Percentiles rank a stretch among this genome's conserved stretches.
These are phyloP conservation scores for Prinia subflava DNA, from an alignment of 2,113 vertebrate species.

Conservation along the genomic window DNA sequence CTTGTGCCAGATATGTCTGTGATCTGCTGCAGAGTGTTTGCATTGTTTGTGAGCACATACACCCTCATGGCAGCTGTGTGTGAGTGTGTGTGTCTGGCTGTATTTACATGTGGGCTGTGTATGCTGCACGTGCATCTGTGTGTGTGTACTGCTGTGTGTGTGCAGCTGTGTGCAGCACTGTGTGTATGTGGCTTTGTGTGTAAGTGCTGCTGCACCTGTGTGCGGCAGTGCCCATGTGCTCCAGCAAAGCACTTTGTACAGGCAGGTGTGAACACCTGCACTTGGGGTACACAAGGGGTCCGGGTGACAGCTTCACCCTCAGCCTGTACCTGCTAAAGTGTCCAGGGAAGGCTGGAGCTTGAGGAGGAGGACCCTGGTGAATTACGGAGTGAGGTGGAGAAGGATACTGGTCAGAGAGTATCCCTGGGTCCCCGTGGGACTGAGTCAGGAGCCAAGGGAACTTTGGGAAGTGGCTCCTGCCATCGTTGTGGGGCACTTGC, in stretches of 20 bases:
- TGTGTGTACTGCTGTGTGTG: neutral
- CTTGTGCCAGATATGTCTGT: neutral
- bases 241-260: neutral
- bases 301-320: neutral
- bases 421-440: neutral
- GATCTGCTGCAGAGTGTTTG: neutral
- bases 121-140: neutral
- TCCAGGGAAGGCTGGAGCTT: neutral
- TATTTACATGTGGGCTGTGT: neutral
- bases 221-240: neutral
- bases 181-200: neutral
- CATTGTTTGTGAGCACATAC: too few relatives aligned
- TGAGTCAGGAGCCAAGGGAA: neutral
- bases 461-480: neutral
- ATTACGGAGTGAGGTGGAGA: neutral
- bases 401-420: neutral
- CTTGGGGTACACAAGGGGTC: fast-evolving
- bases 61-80: neutral
- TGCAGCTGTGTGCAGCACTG: neutral
- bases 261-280: neutral
- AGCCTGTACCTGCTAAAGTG: neutral
- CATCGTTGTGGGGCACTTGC: neutral
- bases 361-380: neutral
- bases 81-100: neutral
- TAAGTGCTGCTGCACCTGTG: neutral